Conservation (phyloP, 1,140 invertebrate genomes). For the honey bee (Apis mellifera) region Amel_HAv3.1 CM009932.2:11673001-11673500, state of each 20-base stretch:
- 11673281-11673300: neutral
- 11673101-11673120: too few relatives aligned
- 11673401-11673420: slow-evolving; percentile 25
- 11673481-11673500: neutral
- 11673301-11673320: neutral
- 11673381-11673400: neutral
- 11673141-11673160: too few relatives aligned
- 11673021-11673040: neutral
- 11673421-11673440: neutral
- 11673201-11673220: neutral
- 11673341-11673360: neutral
- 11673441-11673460: neutral
- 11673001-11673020: neutral
- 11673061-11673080: too few relatives aligned
- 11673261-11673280: neutral
- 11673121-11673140: too few relatives aligned
- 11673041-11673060: neutral
- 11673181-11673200: neutral
- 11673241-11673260: too few relatives aligned
- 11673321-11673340: neutral
- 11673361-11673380: neutral
- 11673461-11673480: slow-evolving; percentile 5
- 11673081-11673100: too few relatives aligned
- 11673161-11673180: too few relatives aligned
- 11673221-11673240: neutral